Evolutionary conservation across 2,888 invertebrate genomes (phyloP), one percentile per base, ranked within the genome.

Genomic region (Danaus chrysippus): DNA sequence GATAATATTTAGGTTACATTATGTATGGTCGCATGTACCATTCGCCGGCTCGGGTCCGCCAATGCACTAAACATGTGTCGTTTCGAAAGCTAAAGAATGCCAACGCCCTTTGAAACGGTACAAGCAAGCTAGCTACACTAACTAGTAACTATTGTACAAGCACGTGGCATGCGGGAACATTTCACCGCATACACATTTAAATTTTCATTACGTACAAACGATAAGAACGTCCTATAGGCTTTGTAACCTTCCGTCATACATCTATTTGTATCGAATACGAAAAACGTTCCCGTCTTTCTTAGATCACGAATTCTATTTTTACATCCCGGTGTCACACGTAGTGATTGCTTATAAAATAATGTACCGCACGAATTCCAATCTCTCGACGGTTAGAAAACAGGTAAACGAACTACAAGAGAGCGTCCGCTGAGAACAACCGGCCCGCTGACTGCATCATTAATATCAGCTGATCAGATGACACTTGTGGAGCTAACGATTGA

Each of bases 401-500:
- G 68, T 70, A 72, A 79, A 74, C 76, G 77, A 81, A 77, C 80
- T 77, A 77, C 80, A 78, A 77, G 80, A 81, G 77, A 77, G 78
- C 82, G 74, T 75, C 73, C 74, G 74, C 67, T 5, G 6, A 9
- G 69, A 66, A 71, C 74, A 74, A 72, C 72, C 74, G 59, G 66
- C 65, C 58, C 68, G 57, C 54, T 79, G 76, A 78, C 76, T 72
- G 80, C 73, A 79, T 81, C 74, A 74, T 75, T 82, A 83, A 83
- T 76, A 80, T 82, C 86, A 86, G 85, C 85, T 86, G 86, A 83
- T 84, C 72, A 71, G 71, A 81, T 76, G 42, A 78, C 80, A 83
- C 49, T 58, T 66, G 63, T 3, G 5, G 9, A 46, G n/a, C n/a
- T 10, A 44, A 44, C 44, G 11, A 44, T 1, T 44, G 44, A n/a